Evolutionary conservation across 2,113 vertebrate genomes (phyloP).

Genomic region (Tyrannus savana): DNA sequence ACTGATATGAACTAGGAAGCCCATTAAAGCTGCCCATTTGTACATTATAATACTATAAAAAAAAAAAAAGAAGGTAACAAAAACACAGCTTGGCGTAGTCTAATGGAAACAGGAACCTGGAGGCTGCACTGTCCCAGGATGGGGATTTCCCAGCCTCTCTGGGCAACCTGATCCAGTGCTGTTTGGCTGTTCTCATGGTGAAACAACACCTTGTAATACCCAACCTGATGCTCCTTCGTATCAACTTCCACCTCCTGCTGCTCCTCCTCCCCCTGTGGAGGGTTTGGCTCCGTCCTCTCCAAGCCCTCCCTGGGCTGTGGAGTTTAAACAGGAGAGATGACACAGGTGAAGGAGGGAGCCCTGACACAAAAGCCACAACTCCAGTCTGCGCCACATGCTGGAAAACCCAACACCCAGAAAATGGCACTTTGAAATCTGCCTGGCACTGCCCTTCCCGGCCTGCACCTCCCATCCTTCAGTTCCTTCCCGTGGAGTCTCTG

Average conservation of each 20-base stretch:
- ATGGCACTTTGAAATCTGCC: not conserved
- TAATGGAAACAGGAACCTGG: not conserved
- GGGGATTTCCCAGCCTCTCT: not conserved
- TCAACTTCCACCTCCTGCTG: not conserved
- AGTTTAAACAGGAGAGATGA: not conserved
- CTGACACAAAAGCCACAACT: not conserved
- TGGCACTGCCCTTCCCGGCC: not conserved
- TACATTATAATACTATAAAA: not conserved
- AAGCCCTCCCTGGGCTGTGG: not conserved
- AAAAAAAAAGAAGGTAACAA: not conserved
- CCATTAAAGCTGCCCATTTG: not conserved
- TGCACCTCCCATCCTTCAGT: not conserved
- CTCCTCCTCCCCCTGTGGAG: not conserved
- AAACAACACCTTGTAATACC: not conserved
- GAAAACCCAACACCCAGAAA: not conserved
- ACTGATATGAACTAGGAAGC: conserved; percentile 32
- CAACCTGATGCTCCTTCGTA: not conserved
- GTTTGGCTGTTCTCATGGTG: not conserved
- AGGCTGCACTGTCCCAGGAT: not conserved
- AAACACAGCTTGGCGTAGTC: not conserved
- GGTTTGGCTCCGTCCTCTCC: not conserved
- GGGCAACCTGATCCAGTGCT: not conserved
- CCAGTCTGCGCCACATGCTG: not conserved
- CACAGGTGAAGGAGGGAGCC: not conserved
- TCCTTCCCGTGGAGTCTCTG: not conserved